phyloP scores from a whole-genome alignment of 2,797 vertebrate species.

The Heterohyrax brucei region DNA sequence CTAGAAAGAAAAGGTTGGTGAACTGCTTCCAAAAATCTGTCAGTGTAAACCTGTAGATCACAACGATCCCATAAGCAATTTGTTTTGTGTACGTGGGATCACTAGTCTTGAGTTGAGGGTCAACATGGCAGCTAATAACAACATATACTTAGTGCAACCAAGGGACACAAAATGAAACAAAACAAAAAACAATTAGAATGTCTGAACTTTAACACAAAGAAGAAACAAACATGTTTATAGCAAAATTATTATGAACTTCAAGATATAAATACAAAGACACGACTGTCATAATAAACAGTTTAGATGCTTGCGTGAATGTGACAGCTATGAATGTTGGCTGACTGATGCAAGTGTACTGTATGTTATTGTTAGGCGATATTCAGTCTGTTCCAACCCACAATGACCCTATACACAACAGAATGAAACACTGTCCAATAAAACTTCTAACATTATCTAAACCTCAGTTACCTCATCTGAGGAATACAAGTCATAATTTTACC shows the following conservation, averaged over 20 bases:
- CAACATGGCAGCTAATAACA: neutral
- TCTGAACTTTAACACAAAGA: neutral
- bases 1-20: neutral
- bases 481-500: neutral
- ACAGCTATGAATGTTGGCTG: neutral
- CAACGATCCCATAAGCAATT: neutral
- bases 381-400: too few species aligned
- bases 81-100: neutral
- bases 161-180: neutral
- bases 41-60: neutral
- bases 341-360: neutral
- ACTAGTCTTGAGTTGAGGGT: neutral
- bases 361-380: too few species aligned
- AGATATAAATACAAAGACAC: neutral
- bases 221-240: neutral
- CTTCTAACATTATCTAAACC: neutral
- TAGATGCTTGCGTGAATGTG: neutral
- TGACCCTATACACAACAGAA: too few species aligned
- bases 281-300: neutral
- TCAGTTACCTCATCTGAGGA: neutral
- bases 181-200: neutral
- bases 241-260: neutral
- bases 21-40: neutral
- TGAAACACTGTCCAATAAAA: neutral
- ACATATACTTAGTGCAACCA: too few species aligned